Evolutionary conservation across 2,888 invertebrate species (phyloP), one percentile per base, ranked within the genome.

Genomic region (Globia sparganii): DNA sequence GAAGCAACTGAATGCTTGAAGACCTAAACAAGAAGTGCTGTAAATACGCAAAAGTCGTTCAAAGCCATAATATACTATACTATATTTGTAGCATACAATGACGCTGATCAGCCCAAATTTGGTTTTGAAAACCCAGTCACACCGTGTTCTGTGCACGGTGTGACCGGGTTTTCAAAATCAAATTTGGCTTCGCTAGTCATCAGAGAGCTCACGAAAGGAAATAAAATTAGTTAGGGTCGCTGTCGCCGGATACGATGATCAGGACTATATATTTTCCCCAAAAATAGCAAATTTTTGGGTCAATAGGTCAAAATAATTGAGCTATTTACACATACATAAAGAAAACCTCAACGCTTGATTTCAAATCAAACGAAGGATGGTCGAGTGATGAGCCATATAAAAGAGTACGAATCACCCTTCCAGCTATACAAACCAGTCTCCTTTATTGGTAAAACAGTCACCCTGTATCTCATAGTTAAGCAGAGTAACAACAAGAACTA

Each of bases 401-500:
- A 11, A 31, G 9, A 25, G 6, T 18, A 28, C 3, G 8, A 77
- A 59, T 15, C 37, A 77, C 3, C 25, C 13, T 18, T 34, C 9
- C 13, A 5, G 49, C 3, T 8, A 25, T 59, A 46, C 34, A 77
- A 13, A 28, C 18, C 61, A 0, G 11, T 21, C 8, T 13, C 13
- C 1, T 37, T 25, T 9, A 15, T 18, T 34, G 2, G 13, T 40
- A 40, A 37, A 49, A 15, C n/a, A 5, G 5, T 21, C 4, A 13
- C 8, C 49, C 18, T 49, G 15, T 58, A 18, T 31, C 46, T 1
- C 25, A n/a, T n/a, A 40, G 40, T 40, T 66, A 53, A 15, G 49
- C 66, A 49, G 78, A 31, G 31, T 53, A 43, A 61, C 61, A 43
- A 43, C 43, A 43, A 43, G 43, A 43, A 43, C 43, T 43, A 43